phyloP scores from a whole-genome alignment of 2,797 vertebrate genomes.

The Pachyuromys duprasi region DNA sequence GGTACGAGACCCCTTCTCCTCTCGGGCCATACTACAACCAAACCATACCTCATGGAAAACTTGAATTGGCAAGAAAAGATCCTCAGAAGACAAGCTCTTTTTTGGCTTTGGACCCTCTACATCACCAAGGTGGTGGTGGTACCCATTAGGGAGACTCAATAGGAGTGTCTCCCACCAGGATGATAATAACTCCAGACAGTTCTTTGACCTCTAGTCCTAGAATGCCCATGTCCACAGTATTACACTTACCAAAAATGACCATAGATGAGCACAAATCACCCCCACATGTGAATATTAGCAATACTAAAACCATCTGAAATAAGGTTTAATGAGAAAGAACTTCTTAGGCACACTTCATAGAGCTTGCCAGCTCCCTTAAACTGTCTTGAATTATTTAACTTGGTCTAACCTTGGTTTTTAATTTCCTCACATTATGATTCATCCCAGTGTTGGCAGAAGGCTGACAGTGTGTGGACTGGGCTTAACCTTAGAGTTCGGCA shows the following conservation, averaged over 20 bases:
- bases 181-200: background rate
- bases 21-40: background rate
- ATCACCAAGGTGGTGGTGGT: constrained; percentile 22
- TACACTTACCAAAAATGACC: background rate
- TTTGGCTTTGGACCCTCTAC: background rate
- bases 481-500: constrained; percentile 53
- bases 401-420: constrained; percentile 58
- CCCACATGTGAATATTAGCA: background rate
- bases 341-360: constrained; percentile 19
- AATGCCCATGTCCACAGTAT: background rate
- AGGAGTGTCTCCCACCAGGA: background rate
- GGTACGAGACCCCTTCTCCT: background rate
- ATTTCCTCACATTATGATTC: constrained; percentile 17
- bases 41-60: background rate
- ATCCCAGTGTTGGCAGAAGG: constrained; percentile 19
- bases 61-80: background rate
- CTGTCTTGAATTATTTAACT: constrained; percentile 58
- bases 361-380: constrained; percentile 56
- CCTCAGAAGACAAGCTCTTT: background rate
- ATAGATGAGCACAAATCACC: background rate
- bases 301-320: constrained; percentile 13
- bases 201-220: background rate
- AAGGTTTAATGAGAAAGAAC: constrained; percentile 35
- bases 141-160: constrained; percentile 8
- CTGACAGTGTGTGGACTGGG: background rate